Evolutionary conservation across 30 jellyfish, hydroid and myxozoan genomes (phyloP).

Genomic region (Pseudorhiza aurosa): DNA sequence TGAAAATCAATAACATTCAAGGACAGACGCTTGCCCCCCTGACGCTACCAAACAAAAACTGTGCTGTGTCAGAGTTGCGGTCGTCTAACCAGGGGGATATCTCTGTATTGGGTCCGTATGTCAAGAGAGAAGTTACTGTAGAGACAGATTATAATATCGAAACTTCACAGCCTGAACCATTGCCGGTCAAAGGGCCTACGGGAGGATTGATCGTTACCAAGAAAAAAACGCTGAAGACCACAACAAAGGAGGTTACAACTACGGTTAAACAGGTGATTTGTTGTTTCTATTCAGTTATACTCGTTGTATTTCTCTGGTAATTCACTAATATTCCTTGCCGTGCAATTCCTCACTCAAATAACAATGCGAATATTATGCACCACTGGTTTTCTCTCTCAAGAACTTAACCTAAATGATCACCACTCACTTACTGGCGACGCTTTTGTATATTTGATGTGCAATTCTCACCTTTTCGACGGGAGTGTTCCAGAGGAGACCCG

Average conservation of each 20-base stretch:
- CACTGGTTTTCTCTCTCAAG: too few species aligned
- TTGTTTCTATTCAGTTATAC: too few species aligned
- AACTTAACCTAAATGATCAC: too few species aligned
- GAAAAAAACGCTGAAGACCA: conserved; percentile 85
- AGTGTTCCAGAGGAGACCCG: too few species aligned
- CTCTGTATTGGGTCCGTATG: conserved; percentile 79
- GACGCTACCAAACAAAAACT: conserved; percentile 7
- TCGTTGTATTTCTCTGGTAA: too few species aligned
- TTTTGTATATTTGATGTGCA: too few species aligned
- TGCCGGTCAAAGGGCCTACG: conserved; percentile 52
- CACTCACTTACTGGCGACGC: too few species aligned
- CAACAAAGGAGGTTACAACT: conserved; percentile 96
- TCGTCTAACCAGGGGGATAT: conserved; percentile 65
- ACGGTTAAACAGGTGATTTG: conserved; percentile 78
- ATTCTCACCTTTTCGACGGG: too few species aligned
- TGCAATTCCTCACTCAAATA: too few species aligned
- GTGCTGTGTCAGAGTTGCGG: conserved; percentile 30
- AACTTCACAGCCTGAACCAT: conserved; percentile 83
- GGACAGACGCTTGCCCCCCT: conserved; percentile 63
- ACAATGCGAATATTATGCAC: too few species aligned
- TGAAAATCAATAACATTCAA: conserved; percentile 45
- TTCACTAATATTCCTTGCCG: too few species aligned
- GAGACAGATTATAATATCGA: conserved; percentile 90
- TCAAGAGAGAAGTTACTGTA: conserved; percentile 83
- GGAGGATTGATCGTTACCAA: conserved; percentile 77